A percentile compares a stretch with the other conserved stretches of the same genome.
phyloP scores from a whole-genome alignment of 2,888 invertebrate species.

The Sphaerophoria taeniata region DNA sequence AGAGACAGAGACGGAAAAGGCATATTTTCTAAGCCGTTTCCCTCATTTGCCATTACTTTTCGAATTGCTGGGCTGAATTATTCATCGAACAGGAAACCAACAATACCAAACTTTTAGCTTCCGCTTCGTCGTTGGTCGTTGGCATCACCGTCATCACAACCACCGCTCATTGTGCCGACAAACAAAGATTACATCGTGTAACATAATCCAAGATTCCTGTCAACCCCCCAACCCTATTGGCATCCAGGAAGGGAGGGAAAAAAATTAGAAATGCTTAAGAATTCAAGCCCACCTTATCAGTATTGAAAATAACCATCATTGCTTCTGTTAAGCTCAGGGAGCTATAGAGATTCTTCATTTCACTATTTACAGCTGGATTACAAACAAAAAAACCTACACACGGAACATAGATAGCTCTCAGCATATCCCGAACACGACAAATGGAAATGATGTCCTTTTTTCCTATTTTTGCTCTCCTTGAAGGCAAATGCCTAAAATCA shows the following conservation, averaged over 20 bases:
- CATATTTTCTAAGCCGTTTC: conserved; percentile 14
- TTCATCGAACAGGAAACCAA: conserved; percentile 59
- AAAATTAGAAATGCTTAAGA: conserved; percentile 51
- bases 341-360: conserved; percentile 17
- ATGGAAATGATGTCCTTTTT: conserved; percentile 71
- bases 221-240: conserved; percentile 3
- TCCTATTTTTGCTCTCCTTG: conserved; percentile 21
- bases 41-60: conserved; percentile 17
- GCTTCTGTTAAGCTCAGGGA: conserved; percentile 39
- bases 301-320: conserved; percentile 64
- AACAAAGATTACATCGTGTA: conserved; percentile 60
- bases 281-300: conserved; percentile 56
- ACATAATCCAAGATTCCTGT: conserved; percentile 59
- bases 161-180: background rate
- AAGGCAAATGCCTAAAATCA: conserved; percentile 68
- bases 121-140: background rate
- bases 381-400: background rate
- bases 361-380: background rate
- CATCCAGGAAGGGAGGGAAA: background rate
- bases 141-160: background rate
- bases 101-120: conserved; percentile 24
- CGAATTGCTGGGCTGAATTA: conserved; percentile 53
- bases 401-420: background rate
- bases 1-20: background rate
- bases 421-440: conserved; percentile 42